Evolutionary conservation across 2,113 vertebrate genomes (phyloP), one percentile per base, ranked within the genome.

Genomic region (Brachyistius frenatus): DNA sequence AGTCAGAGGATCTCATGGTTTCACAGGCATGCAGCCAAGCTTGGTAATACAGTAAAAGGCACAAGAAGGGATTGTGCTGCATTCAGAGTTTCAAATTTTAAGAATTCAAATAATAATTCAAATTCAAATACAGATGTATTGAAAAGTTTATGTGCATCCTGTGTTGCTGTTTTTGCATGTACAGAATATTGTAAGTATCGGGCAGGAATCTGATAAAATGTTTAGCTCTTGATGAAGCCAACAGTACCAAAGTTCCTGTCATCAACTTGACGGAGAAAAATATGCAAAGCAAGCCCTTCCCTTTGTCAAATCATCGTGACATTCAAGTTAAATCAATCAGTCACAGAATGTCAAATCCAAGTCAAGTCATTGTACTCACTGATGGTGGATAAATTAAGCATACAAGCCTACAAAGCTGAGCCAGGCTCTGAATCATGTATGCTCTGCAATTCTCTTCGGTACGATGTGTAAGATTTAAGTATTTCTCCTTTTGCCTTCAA

Each of bases 1-100:
- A 91, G 86, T 89, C 88, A 91, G 88, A 89, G 66, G 66, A 83
- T 83, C 73, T 76, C 76, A 85, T 81, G 84, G 84, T 78, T 90
- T 86, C 67, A 71, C 70, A 73, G 93, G 86, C 82, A 32, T 36
- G 71, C 84, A 86, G 90, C 88, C 92, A 92, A 91, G 80, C 83
- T 88, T 85, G 81, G 70, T 86, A 92, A 86, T 86, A 23, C 23
- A 23, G 23, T 23, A 78, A 88, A 86, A 88, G 49, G 65, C 39
- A 63, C 83, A 60, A 66, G 62, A 53, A 66, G 49, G 54, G 8
- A 80, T 50, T 89, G 78, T 73, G 66, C 65, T 84, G 84, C 74
- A 78, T 91, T 89, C 76, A 67, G 79, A 90, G 49, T 61, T 58
- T 66, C 65, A 76, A 46, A 83, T 85, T 82, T 87, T 68, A 83